phyloP scores from a whole-genome alignment of 2,888 invertebrate genomes.

The Tenthredo notha region DNA sequence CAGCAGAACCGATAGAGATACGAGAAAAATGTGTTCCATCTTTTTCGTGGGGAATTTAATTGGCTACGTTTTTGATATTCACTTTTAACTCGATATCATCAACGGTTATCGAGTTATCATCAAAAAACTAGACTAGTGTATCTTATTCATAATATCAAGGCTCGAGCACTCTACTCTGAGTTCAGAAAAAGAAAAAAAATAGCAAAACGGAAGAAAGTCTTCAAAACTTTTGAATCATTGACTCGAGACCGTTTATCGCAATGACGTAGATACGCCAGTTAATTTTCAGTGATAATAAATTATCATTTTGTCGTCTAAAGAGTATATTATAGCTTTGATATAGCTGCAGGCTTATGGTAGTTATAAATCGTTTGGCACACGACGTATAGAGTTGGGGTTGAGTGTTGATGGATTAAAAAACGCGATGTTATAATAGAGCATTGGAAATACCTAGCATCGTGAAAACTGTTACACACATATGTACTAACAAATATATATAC shows the following conservation, averaged over 20 bases:
- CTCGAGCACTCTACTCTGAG: too few species aligned
- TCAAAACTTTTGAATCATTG: neutral
- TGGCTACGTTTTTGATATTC: neutral
- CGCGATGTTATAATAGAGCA: neutral
- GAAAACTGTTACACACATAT: neutral
- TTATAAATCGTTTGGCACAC: neutral
- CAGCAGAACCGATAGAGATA: neutral
- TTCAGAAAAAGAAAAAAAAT: too few species aligned
- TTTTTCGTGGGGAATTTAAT: neutral
- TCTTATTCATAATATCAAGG: too few species aligned
- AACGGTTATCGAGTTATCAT: too few species aligned
- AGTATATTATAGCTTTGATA: neutral
- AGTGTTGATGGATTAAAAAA: neutral
- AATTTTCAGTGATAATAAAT: slow-evolving; percentile 11
- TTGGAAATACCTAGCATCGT: neutral
- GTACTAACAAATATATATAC: neutral
- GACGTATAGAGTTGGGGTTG: neutral
- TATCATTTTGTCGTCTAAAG: neutral
- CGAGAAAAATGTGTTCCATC: too few species aligned
- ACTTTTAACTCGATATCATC: neutral
- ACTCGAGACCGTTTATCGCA: neutral
- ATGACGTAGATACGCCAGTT: neutral
- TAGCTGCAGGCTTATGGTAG: neutral
- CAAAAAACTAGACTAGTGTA: too few species aligned
- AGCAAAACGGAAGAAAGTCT: neutral